Base-by-base conservation (phyloP, 2,797 vertebrate genomes). In the Macrochelys suwanniensis region DNA sequence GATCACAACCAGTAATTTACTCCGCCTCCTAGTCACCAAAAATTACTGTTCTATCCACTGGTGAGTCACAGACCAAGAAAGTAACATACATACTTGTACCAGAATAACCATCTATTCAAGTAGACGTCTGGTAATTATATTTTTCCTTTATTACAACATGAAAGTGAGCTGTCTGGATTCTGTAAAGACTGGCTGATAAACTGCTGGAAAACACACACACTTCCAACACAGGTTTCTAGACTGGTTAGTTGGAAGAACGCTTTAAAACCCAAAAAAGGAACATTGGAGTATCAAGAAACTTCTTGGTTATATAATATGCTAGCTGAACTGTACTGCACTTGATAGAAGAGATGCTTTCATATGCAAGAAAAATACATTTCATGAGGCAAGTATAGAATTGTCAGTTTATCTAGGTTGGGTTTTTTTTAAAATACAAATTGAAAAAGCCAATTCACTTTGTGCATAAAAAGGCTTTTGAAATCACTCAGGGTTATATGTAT, bases 1-100 rank as follows among this genome's bases (percentile, higher is more conserved):
- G 95, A 97, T 97, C 96, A 96, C 96, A 98, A 97, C 97, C 96
- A 96, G 94, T 96, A 98, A 97, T 98, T 98, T 97, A 28, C 15
- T 85, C 94, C 95, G 95, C 97, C 97, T 97, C 97, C 96, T 71
- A 83, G 90, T 97, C 97, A 95, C 96, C 97, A 94, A 90, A 97
- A 98, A 98, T 98, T 95, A 95, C 97, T 95, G 88, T 96, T 95
- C 95, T 90, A 94, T 85, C 89, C 91, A 95, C 79, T 68, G 95
- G 92, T 96, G 97, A 98, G 93, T 98, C 96, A 96, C 47, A 92
- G 82, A 79, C 76, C 1, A 11, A 87, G 71, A 5, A 53, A 1
- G 9, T 65, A 50, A 92, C 81, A 47, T 47, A 42, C 13, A 65
- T 51, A 71, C 84, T 61, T 87, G 89, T 92, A 96, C 68, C 71